Evolutionary conservation across 2,113 vertebrate species (phyloP).

Genomic region (Centropus unirufus): DNA sequence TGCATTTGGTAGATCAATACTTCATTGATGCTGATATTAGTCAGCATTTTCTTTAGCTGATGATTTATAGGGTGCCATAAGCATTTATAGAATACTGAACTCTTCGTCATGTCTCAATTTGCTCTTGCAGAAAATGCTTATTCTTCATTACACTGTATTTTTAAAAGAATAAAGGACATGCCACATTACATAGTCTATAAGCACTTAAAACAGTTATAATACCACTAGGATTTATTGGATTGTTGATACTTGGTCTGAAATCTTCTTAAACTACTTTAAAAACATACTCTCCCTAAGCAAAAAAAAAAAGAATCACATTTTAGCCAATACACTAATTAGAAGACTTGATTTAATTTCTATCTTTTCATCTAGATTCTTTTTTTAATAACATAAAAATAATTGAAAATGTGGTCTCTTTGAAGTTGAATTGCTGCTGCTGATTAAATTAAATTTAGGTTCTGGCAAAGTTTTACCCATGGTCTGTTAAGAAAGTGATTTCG

Average conservation of each 20-base stretch:
- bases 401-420: not conserved
- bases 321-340: not conserved
- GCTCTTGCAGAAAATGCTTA: not conserved
- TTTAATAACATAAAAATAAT: not conserved
- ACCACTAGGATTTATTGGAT: not conserved
- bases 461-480: not conserved
- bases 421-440: not conserved
- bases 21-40: slow-evolving; percentile 62
- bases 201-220: not conserved
- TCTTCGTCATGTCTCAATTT: slow-evolving; percentile 64
- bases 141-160: slow-evolving; percentile 43
- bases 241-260: not conserved
- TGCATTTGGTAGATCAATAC: slow-evolving; percentile 65
- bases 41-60: slow-evolving; percentile 62
- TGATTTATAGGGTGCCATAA: slow-evolving; percentile 68
- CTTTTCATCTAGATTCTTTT: not conserved
- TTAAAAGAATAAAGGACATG: not conserved
- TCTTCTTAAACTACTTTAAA: not conserved
- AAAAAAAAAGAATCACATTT: not conserved
- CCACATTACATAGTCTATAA: not conserved
- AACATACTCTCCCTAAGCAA: not conserved
- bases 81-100: slow-evolving; percentile 63
- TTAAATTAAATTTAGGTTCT: not conserved
- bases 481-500: not conserved
- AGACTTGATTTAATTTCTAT: not conserved